These are phyloP conservation scores for Esperia sulphurella DNA, from an alignment of 2,888 invertebrate species.

Conservation along the genomic window DNA sequence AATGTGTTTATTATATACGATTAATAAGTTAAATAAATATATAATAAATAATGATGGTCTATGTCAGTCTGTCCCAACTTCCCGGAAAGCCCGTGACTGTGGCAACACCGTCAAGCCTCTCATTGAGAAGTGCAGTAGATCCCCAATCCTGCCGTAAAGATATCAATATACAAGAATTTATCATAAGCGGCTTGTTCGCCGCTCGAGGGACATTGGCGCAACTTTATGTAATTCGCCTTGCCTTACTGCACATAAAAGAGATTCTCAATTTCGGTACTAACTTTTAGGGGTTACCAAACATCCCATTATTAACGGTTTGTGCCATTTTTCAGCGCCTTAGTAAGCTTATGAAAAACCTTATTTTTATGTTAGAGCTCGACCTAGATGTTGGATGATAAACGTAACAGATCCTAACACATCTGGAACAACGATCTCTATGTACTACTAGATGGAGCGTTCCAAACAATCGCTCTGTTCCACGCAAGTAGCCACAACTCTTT, in stretches of 20 bases:
- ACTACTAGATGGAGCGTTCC: no score
- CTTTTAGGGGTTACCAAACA: not conserved
- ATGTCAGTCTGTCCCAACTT: not conserved
- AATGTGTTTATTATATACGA: no score
- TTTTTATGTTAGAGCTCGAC: no score
- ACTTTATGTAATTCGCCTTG: slow-evolving; percentile 1
- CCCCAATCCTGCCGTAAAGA: slow-evolving; percentile 18
- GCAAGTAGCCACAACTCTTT: no score
- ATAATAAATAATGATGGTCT: no score
- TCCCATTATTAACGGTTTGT: not conserved
- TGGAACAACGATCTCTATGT: no score
- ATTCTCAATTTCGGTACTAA: slow-evolving; percentile 1
- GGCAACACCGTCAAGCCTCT: slow-evolving; percentile 22
- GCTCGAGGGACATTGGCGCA: not conserved
- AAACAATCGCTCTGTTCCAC: no score
- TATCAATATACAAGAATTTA: slow-evolving; percentile 26
- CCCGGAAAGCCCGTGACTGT: not conserved
- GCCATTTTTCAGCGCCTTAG: not conserved
- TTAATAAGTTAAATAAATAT: no score
- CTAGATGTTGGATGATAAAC: no score
- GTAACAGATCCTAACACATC: no score
- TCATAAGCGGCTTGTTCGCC: not conserved
- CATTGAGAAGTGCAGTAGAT: slow-evolving; percentile 52
- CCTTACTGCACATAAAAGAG: not conserved
- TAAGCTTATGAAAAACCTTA: not conserved